Conservation (phyloP, 92 coral and sea anemone species). For the Epizoanthus fatuus region DNA sequence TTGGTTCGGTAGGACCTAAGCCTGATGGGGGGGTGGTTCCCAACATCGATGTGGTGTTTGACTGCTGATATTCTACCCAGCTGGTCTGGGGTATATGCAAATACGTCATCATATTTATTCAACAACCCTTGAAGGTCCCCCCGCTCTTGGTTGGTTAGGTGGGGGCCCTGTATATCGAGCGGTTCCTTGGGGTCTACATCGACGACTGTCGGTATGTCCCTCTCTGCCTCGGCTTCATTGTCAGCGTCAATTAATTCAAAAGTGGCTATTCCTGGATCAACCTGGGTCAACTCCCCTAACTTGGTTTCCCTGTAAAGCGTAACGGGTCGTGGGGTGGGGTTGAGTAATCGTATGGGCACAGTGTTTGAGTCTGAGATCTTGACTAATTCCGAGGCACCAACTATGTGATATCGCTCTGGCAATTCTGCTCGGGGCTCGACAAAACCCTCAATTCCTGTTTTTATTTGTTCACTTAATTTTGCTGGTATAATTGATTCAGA, state of each 20-base stretch:
- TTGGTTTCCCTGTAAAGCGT: conserved; percentile 25
- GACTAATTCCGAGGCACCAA: conserved; percentile 47
- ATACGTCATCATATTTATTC: neutral
- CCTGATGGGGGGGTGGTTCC: no score
- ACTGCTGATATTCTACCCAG: no score
- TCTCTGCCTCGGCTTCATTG: conserved; percentile 18
- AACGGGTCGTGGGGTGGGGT: conserved; percentile 44
- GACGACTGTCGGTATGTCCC: conserved; percentile 23
- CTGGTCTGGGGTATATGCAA: conserved; percentile 23
- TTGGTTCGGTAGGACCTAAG: no score
- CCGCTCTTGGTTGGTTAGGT: neutral
- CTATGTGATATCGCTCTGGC: conserved; percentile 18
- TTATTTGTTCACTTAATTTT: neutral
- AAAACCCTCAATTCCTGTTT: conserved; percentile 18
- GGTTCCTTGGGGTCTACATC: conserved; percentile 17
- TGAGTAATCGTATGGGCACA: conserved; percentile 51
- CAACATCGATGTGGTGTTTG: no score
- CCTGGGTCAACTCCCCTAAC: neutral
- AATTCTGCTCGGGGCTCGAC: conserved; percentile 8
- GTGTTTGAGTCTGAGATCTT: neutral
- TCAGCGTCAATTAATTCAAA: conserved; percentile 3
- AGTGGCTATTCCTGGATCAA: conserved; percentile 22
- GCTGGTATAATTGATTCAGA: conserved; percentile 44
- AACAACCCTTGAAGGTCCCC: neutral
- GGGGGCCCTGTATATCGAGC: conserved; percentile 7